Percentiles rank a stretch among this genome's conserved stretches.
Evolutionary conservation across 2,113 vertebrate species (phyloP).

Genomic region (Anas platyrhynchos): DNA sequence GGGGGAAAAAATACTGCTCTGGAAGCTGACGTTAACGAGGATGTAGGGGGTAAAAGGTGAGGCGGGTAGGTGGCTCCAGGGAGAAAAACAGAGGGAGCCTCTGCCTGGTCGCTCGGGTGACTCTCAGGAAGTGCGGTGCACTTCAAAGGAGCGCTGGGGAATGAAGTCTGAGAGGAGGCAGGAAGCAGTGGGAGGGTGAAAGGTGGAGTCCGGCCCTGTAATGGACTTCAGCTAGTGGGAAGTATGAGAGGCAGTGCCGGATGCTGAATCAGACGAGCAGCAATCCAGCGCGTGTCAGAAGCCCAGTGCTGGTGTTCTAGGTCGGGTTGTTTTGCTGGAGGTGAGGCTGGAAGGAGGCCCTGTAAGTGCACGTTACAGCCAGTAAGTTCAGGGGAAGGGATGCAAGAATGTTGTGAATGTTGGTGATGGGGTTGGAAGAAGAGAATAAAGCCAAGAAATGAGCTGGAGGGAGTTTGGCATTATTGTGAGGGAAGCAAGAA

Average conservation of each 20-base stretch:
- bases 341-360: neutral
- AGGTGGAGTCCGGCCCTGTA: conserved; percentile 26
- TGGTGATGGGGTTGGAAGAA: neutral
- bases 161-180: neutral
- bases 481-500: conserved; percentile 10
- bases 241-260: neutral
- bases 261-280: conserved; percentile 16
- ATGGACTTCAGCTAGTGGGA: neutral
- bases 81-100: neutral
- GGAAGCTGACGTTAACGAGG: neutral
- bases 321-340: neutral
- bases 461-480: neutral
- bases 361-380: neutral
- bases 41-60: neutral
- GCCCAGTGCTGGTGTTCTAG: neutral
- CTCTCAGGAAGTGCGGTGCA: neutral
- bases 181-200: conserved; percentile 36
- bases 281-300: neutral
- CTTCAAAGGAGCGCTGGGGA: neutral
- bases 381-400: neutral
- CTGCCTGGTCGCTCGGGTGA: neutral
- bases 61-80: neutral
- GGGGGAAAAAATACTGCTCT: neutral
- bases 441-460: neutral
- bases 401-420: neutral